Conservation (phyloP, 2,888 invertebrate genomes). For the Hecatera dysodea region DNA sequence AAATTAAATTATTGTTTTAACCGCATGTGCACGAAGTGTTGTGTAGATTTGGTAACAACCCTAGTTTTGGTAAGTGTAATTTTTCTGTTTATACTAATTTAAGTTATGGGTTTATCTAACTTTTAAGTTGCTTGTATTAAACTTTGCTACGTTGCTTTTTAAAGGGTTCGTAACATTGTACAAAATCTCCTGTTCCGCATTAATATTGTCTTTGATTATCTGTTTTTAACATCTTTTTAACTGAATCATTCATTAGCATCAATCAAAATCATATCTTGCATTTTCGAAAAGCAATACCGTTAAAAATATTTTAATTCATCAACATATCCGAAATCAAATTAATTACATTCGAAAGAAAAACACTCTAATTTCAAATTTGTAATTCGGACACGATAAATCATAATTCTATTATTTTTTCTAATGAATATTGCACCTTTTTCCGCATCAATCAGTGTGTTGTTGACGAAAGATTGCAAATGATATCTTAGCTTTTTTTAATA, state of each 20-base stretch:
- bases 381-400: neutral
- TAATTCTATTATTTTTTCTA: neutral
- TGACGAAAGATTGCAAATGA: neutral
- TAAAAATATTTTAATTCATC: too few relatives aligned
- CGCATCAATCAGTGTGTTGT: neutral
- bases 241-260: constrained; percentile 7
- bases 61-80: constrained; percentile 64
- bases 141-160: constrained; percentile 53
- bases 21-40: constrained; percentile 72
- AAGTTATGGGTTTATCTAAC: constrained; percentile 46
- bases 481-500: neutral
- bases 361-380: neutral
- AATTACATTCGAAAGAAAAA: too few relatives aligned
- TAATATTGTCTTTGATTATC: constrained; percentile 7
- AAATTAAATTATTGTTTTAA: constrained; percentile 51
- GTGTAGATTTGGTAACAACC: constrained; percentile 62
- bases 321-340: too few relatives aligned
- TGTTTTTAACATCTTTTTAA: constrained; percentile 9
- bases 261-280: neutral
- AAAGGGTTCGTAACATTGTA: constrained; percentile 5
- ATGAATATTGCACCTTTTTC: neutral
- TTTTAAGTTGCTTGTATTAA: constrained; percentile 50
- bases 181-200: neutral
- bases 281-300: constrained; percentile 6
- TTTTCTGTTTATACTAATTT: constrained; percentile 57